Evolutionary conservation across 2,113 vertebrate genomes (phyloP).

Genomic region (Condylura cristata): DNA sequence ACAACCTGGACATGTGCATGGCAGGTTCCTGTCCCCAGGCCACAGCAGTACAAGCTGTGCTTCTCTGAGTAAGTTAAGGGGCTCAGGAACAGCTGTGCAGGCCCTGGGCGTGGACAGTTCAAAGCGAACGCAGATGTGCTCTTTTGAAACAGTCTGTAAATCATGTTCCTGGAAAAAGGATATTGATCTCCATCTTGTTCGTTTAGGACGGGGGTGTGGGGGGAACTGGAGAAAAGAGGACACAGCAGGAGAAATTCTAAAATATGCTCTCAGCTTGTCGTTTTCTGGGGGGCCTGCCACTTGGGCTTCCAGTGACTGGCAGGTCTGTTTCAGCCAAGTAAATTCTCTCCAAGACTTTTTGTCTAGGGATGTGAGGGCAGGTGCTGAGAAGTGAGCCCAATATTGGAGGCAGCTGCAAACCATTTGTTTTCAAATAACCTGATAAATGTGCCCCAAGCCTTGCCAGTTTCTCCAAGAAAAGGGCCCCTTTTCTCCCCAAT

Average conservation of each 20-base stretch:
- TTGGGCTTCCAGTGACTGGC: not conserved
- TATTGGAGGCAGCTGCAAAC: too few species aligned
- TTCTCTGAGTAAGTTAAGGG: constrained; percentile 40
- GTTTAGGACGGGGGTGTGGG: not conserved
- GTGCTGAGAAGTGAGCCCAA: not conserved
- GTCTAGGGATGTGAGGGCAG: not conserved
- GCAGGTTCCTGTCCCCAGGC: not conserved
- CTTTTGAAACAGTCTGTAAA: constrained; percentile 41
- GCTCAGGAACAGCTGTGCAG: not conserved
- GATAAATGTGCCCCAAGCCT: not conserved
- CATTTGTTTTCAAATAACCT: not conserved
- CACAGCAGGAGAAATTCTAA: not conserved
- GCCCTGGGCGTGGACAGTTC: not conserved
- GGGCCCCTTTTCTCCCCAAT: too few species aligned
- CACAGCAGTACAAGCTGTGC: not conserved
- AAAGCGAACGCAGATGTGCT: not conserved
- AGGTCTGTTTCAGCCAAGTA: not conserved
- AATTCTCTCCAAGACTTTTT: not conserved
- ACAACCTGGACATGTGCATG: not conserved
- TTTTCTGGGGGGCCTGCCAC: not conserved
- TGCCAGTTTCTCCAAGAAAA: not conserved
- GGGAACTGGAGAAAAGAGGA: not conserved
- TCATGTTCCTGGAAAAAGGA: not conserved
- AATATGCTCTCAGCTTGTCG: not conserved
- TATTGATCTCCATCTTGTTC: not conserved